A percentile compares a stretch with the other conserved stretches of the same genome.
These are phyloP conservation scores for Perodicticus potto DNA, from an alignment of 2,797 vertebrate genomes.

Conservation along the genomic window DNA sequence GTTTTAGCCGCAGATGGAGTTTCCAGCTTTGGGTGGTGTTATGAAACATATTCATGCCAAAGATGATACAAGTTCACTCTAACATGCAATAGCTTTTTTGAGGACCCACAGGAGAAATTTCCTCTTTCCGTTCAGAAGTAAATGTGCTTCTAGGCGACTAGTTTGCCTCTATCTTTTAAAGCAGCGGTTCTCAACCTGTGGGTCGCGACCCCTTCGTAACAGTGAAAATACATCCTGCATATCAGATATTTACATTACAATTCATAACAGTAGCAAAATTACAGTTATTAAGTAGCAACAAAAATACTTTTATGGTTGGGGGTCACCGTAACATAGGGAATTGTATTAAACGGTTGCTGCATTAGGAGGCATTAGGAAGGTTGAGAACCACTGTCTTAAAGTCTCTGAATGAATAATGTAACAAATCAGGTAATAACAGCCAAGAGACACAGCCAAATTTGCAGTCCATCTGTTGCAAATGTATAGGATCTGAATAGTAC, in stretches of 20 bases:
- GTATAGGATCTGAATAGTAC: background rate
- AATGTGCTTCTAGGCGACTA: background rate
- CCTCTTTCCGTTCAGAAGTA: conserved; percentile 5
- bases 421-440: background rate
- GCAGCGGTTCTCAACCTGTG: too few species aligned
- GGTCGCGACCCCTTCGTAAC: too few species aligned
- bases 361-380: too few species aligned
- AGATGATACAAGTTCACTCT: background rate
- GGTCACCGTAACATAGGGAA: too few species aligned
- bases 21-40: background rate
- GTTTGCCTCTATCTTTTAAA: background rate
- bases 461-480: background rate
- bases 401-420: background rate
- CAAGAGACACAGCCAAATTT: background rate
- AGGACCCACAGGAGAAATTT: conserved; percentile 30
- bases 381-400: background rate
- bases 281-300: too few species aligned
- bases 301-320: too few species aligned
- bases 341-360: too few species aligned
- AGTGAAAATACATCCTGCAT: too few species aligned
- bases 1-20: background rate
- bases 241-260: too few species aligned
- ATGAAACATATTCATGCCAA: background rate
- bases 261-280: too few species aligned
- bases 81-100: background rate